Evolutionary conservation across 2,113 vertebrate genomes (phyloP).

Genomic region (Boulengeromyrus knoepffleri): DNA sequence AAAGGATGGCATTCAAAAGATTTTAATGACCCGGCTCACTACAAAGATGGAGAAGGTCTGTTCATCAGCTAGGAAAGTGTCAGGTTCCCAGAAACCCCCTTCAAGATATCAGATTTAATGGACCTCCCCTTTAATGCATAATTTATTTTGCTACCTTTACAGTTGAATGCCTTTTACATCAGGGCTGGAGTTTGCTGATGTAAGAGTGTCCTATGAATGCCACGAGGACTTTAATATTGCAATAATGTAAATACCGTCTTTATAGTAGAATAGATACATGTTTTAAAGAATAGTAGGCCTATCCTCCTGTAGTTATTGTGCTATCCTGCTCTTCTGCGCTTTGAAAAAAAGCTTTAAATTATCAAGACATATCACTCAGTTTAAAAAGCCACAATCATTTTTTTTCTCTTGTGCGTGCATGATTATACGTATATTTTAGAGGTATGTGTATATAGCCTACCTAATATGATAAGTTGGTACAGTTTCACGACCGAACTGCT

Average conservation of each 20-base stretch:
- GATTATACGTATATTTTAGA: not conserved
- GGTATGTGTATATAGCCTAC: not conserved
- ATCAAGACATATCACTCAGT: not conserved
- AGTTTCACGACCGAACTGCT: not conserved
- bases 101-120: slow-evolving; percentile 14
- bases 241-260: not conserved
- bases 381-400: not conserved
- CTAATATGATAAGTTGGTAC: not conserved
- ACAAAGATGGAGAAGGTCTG: not conserved
- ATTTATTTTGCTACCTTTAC: slow-evolving; percentile 12
- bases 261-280: not conserved
- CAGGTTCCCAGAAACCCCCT: not conserved
- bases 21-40: not conserved
- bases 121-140: slow-evolving; percentile 15
- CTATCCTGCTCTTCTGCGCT: not conserved
- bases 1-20: not conserved
- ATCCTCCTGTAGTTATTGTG: not conserved
- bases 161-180: slow-evolving; percentile 4
- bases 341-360: not conserved
- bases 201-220: not conserved
- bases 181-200: not conserved
- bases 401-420: not conserved
- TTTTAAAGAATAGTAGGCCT: not conserved
- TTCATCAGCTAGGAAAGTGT: not conserved
- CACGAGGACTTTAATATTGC: not conserved